Percentiles rank a stretch among this genome's conserved stretches.
Evolutionary conservation across 2,888 invertebrate genomes (phyloP).

Genomic region (Lacanobia wlatinum): DNA sequence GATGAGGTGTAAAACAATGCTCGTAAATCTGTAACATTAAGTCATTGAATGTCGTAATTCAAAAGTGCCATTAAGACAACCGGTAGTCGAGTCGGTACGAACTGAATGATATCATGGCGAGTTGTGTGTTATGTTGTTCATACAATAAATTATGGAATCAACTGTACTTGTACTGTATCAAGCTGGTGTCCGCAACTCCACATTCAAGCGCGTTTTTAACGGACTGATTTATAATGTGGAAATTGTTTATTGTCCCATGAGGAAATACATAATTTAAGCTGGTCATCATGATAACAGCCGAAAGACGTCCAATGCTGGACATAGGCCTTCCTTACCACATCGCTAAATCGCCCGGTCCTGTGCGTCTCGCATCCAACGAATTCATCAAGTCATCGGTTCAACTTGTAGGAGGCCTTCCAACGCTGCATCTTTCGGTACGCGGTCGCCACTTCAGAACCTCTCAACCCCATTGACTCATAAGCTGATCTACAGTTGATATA

Average conservation of each 20-base stretch:
- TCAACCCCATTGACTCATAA: not conserved
- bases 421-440: too few relatives aligned
- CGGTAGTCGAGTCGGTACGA: not conserved
- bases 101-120: slow-evolving; percentile 8
- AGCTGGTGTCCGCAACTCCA: not conserved
- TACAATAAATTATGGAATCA: not conserved
- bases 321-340: too few relatives aligned
- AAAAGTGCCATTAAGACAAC: slow-evolving; percentile 15
- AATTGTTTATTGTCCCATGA: too few relatives aligned
- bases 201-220: not conserved
- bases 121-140: not conserved
- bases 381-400: too few relatives aligned
- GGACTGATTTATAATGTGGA: too few relatives aligned
- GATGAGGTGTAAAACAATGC: not conserved
- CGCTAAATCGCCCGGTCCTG: too few relatives aligned
- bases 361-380: too few relatives aligned
- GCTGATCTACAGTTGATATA: not conserved
- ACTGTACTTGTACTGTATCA: not conserved
- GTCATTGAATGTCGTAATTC: not conserved
- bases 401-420: too few relatives aligned
- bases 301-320: too few relatives aligned
- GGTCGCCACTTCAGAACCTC: too few relatives aligned
- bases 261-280: too few relatives aligned
- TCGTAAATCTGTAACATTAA: not conserved
- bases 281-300: too few relatives aligned